Conservation (phyloP, 2,797 vertebrate genomes). For the Synanceia verrucosa region DNA sequence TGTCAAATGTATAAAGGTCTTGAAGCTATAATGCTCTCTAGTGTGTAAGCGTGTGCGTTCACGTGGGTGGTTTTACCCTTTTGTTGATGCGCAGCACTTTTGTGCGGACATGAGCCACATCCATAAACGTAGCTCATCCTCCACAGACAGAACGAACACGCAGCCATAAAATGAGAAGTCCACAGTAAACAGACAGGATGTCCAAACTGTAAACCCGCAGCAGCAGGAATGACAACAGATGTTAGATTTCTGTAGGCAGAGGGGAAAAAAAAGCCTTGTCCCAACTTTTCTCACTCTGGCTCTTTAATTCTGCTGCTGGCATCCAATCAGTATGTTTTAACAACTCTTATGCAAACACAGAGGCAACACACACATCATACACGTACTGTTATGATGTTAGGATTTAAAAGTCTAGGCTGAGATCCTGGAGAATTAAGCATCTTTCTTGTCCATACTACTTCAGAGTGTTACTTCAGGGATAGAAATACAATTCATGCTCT, state of each 20-base stretch:
- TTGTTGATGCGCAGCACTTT: background rate
- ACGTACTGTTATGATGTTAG: slow-evolving; percentile 2
- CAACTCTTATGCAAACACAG: slow-evolving; percentile 21
- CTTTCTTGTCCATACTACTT: slow-evolving; percentile 5
- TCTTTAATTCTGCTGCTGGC: slow-evolving; percentile 22
- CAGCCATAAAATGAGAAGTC: slow-evolving; percentile 5
- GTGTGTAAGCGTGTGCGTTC: background rate
- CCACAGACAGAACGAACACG: slow-evolving; percentile 1
- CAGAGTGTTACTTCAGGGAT: background rate
- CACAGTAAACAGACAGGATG: slow-evolving; percentile 9
- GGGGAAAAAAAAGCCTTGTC: background rate
- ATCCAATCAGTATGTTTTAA: slow-evolving; percentile 12
- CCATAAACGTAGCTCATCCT: slow-evolving; percentile 10
- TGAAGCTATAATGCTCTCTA: slow-evolving; percentile 7
- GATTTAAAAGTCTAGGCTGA: slow-evolving; percentile 13
- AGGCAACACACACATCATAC: slow-evolving; percentile 6
- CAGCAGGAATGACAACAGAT: slow-evolving; percentile 23
- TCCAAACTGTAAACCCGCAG: slow-evolving; percentile 30
- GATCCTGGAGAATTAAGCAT: slow-evolving; percentile 7
- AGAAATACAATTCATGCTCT: background rate
- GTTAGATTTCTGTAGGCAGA: slow-evolving; percentile 28
- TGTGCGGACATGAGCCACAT: background rate
- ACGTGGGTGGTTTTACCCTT: slow-evolving; percentile 6
- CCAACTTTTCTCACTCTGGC: slow-evolving; percentile 10
- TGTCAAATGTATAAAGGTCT: background rate